These are phyloP conservation scores for Oryzaephilus surinamensis DNA, from an alignment of 1,140 invertebrate genomes.

Conservation along the genomic window DNA sequence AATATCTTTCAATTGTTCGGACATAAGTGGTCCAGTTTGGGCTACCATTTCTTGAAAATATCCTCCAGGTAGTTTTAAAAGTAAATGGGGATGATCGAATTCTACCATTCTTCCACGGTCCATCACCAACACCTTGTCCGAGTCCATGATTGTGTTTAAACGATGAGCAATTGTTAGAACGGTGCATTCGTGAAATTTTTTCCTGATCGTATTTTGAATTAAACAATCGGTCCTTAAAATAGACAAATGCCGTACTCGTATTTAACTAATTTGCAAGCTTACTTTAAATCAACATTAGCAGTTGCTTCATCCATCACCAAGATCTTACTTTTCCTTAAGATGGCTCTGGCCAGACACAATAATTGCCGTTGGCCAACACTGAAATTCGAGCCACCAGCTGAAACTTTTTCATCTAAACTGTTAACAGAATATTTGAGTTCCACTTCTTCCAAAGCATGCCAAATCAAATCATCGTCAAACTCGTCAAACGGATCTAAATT, in stretches of 20 bases:
- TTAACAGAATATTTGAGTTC: constrained; percentile 49
- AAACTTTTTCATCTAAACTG: constrained; percentile 40
- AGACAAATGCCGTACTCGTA: background rate
- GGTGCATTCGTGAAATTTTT: constrained; percentile 59
- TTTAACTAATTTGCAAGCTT: constrained; percentile 16
- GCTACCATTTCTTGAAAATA: constrained; percentile 56
- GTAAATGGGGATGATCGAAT: constrained; percentile 52
- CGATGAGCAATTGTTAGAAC: constrained; percentile 78
- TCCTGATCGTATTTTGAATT: constrained; percentile 59
- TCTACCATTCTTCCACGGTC: constrained; percentile 54
- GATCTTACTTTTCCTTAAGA: constrained; percentile 47
- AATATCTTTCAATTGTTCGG: no score
- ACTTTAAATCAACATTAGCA: constrained; percentile 49
- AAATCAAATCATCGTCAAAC: constrained; percentile 49
- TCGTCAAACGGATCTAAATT: constrained; percentile 77
- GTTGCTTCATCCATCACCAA: constrained; percentile 51
- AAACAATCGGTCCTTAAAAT: constrained; percentile 47
- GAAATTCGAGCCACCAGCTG: constrained; percentile 45
- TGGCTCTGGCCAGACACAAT: constrained; percentile 50
- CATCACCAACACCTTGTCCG: constrained; percentile 58
- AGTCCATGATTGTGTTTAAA: constrained; percentile 69
- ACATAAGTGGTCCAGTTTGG: constrained; percentile 41
- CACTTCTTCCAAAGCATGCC: constrained; percentile 54
- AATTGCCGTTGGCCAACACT: constrained; percentile 51
- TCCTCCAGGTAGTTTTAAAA: constrained; percentile 50